Evolutionary conservation across 2,888 invertebrate genomes (phyloP).

Genomic region (Drosophila demipolita): DNA sequence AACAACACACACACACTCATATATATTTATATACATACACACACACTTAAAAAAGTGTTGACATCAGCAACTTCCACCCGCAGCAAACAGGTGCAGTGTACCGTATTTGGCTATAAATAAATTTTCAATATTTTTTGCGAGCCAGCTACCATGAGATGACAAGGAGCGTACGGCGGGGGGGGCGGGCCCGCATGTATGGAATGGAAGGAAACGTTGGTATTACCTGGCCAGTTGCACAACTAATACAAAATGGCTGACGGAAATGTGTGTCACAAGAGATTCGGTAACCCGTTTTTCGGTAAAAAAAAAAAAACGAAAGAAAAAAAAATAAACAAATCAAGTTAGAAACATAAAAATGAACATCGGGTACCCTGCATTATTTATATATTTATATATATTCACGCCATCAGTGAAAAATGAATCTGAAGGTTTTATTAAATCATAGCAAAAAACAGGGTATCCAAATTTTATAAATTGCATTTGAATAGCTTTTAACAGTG

Average conservation of each 20-base stretch:
- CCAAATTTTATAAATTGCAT: neutral
- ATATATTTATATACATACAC: constrained; percentile 7
- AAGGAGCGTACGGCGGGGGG: neutral
- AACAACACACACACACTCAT: constrained; percentile 5
- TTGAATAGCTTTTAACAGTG: neutral
- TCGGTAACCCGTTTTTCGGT: constrained; percentile 9
- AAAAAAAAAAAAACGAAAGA: neutral
- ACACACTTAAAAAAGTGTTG: constrained; percentile 42
- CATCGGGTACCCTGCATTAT: constrained; percentile 2
- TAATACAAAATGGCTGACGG: constrained; percentile 42
- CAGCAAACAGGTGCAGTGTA: constrained; percentile 68
- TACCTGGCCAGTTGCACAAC: constrained; percentile 22
- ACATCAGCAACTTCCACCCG: constrained; percentile 35
- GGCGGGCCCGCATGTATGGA: neutral
- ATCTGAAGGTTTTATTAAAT: too few species aligned
- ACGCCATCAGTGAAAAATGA: too few species aligned
- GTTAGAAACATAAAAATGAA: constrained; percentile 1
- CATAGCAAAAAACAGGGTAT: neutral
- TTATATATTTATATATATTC: too few species aligned
- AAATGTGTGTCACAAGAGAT: constrained; percentile 26
- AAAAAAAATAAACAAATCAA: constrained; percentile 10
- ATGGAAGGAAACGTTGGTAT: neutral
- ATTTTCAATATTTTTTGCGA: constrained; percentile 67
- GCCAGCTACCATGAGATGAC: neutral
- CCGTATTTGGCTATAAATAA: constrained; percentile 74